These are phyloP conservation scores for Caenorhabditis brenneri DNA, from an alignment of 1,140 invertebrate genomes.

Conservation along the genomic window DNA sequence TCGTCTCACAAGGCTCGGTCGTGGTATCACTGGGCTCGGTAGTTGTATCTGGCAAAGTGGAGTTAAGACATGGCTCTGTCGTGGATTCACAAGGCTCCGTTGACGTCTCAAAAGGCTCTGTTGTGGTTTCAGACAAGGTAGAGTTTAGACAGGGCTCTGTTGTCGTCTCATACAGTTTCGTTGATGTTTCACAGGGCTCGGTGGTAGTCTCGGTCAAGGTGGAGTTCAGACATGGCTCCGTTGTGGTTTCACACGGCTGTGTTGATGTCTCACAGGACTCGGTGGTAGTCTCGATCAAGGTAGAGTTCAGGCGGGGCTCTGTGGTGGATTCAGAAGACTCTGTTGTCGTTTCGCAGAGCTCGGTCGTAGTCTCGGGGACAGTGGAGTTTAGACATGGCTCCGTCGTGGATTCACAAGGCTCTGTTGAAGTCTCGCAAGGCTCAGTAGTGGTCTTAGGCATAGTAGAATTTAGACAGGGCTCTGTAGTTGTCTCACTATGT, in stretches of 20 bases:
- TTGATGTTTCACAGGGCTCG: background rate
- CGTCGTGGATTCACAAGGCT: background rate
- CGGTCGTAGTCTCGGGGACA: background rate
- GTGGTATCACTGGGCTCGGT: background rate
- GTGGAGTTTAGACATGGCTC: background rate
- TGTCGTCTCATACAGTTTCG: background rate
- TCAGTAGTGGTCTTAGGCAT: background rate
- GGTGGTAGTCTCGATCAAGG: too few species aligned
- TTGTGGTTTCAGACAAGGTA: background rate
- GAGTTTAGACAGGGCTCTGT: background rate
- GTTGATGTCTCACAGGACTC: background rate
- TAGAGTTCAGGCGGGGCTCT: background rate
- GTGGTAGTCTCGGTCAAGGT: background rate
- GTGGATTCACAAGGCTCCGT: background rate
- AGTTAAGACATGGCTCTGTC: background rate
- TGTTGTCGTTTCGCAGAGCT: background rate
- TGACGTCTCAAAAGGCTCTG: background rate
- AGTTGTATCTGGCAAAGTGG: background rate
- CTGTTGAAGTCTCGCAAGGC: background rate
- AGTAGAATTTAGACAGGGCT: background rate
- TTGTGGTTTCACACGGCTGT: background rate
- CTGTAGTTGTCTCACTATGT: background rate
- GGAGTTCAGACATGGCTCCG: background rate
- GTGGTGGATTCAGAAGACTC: background rate
- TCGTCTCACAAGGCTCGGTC: too few species aligned